Percentiles rank a stretch among this genome's conserved stretches.
These are phyloP conservation scores for Eutolmus rufibarbis DNA, from an alignment of 2,888 invertebrate genomes.

Conservation along the genomic window DNA sequence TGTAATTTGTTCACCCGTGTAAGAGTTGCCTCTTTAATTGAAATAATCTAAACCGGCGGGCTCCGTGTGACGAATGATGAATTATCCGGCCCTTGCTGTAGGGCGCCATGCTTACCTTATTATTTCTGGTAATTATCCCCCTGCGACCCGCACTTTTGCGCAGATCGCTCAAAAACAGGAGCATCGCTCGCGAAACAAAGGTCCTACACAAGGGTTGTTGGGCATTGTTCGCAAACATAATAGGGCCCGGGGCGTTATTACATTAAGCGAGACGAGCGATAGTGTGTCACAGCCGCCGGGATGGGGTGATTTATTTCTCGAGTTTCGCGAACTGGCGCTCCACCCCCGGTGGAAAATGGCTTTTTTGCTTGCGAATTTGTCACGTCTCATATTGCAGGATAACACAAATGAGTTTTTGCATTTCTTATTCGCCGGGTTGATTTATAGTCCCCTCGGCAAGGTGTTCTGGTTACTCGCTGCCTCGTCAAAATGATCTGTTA, in stretches of 20 bases:
- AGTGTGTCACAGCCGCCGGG: neutral
- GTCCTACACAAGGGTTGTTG: neutral
- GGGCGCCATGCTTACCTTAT: neutral
- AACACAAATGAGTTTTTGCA: neutral
- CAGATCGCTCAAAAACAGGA: neutral
- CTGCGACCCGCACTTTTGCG: neutral
- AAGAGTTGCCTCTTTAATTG: constrained; percentile 24
- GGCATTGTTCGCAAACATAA: neutral
- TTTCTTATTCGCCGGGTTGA: neutral
- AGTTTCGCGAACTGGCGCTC: neutral
- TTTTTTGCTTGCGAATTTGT: neutral
- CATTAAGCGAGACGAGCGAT: neutral
- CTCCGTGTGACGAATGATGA: neutral
- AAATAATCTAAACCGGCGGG: neutral
- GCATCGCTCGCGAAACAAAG: neutral
- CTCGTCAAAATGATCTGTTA: neutral
- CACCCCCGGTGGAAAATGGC: neutral
- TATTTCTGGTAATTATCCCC: constrained; percentile 15
- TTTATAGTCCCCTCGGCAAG: neutral
- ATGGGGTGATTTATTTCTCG: neutral
- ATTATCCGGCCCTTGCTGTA: neutral
- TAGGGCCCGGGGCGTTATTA: neutral
- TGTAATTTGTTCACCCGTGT: constrained; percentile 16
- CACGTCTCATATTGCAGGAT: neutral
- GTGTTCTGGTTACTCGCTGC: neutral